Evolutionary conservation across 2,888 invertebrate species (phyloP).

Genomic region (Sesia apiformis): DNA sequence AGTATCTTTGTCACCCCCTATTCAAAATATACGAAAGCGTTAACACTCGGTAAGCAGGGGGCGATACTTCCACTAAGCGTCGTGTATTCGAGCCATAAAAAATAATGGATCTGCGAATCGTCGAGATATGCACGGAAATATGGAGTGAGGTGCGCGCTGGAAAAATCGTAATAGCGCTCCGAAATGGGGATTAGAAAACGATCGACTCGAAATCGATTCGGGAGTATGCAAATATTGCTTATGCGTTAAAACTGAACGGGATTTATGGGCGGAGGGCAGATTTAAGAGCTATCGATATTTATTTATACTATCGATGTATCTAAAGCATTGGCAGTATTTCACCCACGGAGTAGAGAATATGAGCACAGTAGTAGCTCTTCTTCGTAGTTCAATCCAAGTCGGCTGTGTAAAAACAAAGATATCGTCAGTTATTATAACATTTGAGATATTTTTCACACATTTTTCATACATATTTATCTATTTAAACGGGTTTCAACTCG

Average conservation of each 20-base stretch:
- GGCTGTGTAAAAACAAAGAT: too few species aligned
- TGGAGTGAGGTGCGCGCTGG: slow-evolving; percentile 66
- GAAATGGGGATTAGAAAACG: slow-evolving; percentile 72
- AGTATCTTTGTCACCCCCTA: slow-evolving; percentile 30
- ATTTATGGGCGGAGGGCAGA: not conserved
- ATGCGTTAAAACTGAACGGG: not conserved
- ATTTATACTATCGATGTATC: not conserved
- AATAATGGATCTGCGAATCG: slow-evolving; percentile 73
- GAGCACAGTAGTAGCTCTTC: too few species aligned
- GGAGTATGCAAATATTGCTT: slow-evolving; percentile 45
- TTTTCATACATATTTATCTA: too few species aligned
- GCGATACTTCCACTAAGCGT: slow-evolving; percentile 53
- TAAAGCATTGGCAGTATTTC: not conserved
- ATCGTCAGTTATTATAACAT: too few species aligned
- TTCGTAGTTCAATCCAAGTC: too few species aligned
- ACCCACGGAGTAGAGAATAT: too few species aligned
- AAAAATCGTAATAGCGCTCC: slow-evolving; percentile 71
- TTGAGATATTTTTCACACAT: too few species aligned
- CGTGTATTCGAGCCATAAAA: slow-evolving; percentile 65
- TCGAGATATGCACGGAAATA: slow-evolving; percentile 72
- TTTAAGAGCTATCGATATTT: not conserved
- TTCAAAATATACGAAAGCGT: slow-evolving; percentile 27
- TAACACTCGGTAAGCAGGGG: slow-evolving; percentile 48
- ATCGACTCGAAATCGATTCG: slow-evolving; percentile 66
- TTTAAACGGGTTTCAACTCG: too few species aligned